Conservation (phyloP, 2,797 vertebrate species). For the Pipistrellus pipistrellus region DNA sequence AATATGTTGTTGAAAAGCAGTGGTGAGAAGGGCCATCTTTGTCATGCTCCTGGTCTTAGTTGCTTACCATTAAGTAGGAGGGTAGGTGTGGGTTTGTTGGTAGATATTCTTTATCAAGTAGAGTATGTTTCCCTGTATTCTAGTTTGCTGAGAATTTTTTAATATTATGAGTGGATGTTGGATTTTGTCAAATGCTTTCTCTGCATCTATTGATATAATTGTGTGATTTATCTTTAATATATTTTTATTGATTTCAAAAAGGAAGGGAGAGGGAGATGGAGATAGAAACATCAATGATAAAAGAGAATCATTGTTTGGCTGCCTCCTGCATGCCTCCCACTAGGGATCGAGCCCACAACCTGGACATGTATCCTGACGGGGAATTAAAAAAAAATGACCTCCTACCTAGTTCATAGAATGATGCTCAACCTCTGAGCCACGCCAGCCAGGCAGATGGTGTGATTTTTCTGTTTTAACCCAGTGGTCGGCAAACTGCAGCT, state of each 20-base stretch:
- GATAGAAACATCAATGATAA: too few species aligned
- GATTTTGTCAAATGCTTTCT: not conserved
- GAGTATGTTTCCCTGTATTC: not conserved
- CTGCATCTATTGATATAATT: not conserved
- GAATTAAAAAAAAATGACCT: too few species aligned
- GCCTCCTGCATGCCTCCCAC: too few species aligned
- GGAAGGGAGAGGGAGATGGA: too few species aligned
- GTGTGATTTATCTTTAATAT: not conserved
- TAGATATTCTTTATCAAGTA: not conserved
- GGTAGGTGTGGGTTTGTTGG: not conserved
- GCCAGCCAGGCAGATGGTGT: too few species aligned
- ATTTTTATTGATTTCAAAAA: too few species aligned
- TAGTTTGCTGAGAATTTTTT: not conserved
- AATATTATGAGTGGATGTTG: not conserved
- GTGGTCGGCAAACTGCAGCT: too few species aligned
- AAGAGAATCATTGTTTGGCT: too few species aligned
- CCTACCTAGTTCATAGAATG: too few species aligned
- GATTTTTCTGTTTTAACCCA: not conserved
- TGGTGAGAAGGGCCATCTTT: not conserved
- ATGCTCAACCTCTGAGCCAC: too few species aligned
- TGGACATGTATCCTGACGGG: too few species aligned
- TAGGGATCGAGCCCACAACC: too few species aligned
- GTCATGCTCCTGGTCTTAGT: not conserved
- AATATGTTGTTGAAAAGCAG: not conserved
- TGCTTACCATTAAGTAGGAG: not conserved